Percentiles rank a stretch among this genome's conserved stretches.
Evolutionary conservation across 2,797 vertebrate genomes (phyloP).

Genomic region (Agapornis canus): DNA sequence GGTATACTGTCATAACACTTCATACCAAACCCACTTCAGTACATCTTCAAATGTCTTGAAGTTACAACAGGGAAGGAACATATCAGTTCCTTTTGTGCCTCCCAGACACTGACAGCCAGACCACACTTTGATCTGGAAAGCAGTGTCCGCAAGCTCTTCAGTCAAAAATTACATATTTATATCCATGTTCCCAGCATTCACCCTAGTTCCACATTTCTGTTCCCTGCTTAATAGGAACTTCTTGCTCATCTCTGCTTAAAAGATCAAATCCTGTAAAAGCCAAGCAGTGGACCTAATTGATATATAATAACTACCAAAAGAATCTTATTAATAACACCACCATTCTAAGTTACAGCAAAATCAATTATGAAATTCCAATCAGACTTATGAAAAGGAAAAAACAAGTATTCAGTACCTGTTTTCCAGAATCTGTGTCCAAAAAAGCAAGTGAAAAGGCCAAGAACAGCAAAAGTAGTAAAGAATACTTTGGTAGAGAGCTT

Average conservation of each 20-base stretch:
- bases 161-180: background rate
- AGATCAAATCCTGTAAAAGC: background rate
- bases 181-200: background rate
- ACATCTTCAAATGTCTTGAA: background rate
- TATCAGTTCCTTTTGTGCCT: background rate
- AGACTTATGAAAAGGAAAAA: background rate
- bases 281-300: background rate
- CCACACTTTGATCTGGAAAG: background rate
- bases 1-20: background rate
- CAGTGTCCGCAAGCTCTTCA: background rate
- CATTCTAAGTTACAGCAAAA: background rate
- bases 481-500: conserved; percentile 88
- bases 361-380: background rate
- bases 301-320: background rate
- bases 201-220: background rate
- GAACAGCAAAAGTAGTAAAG: conserved; percentile 86
- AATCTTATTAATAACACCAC: background rate
- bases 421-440: conserved; percentile 95
- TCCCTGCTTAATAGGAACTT: background rate
- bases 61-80: background rate
- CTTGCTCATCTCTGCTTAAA: background rate
- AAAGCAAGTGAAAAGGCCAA: conserved; percentile 92
- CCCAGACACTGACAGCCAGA: background rate
- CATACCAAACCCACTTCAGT: background rate
- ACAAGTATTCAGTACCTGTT: conserved; percentile 79